These are phyloP conservation scores for Pyrrhosoma nymphula DNA, from an alignment of 2,888 invertebrate species.

Conservation along the genomic window DNA sequence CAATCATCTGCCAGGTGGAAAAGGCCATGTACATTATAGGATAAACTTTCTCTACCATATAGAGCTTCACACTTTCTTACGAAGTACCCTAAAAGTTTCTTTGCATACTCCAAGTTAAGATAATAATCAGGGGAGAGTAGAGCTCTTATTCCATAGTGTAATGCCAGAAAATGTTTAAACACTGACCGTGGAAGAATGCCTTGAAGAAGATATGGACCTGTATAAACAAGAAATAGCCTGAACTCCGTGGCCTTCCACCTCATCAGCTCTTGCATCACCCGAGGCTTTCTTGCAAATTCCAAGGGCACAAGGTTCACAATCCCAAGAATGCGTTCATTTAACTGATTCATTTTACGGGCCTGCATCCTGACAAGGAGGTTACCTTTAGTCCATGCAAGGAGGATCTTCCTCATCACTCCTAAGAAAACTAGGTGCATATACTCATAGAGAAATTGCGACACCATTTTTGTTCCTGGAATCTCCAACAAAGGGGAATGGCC, in stretches of 20 bases:
- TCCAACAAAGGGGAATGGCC: not conserved
- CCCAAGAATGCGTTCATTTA: not conserved
- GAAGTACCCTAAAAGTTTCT: too few relatives aligned
- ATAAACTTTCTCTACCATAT: too few relatives aligned
- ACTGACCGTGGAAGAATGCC: not conserved
- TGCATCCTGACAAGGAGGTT: not conserved
- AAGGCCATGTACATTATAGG: too few relatives aligned
- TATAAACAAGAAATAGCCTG: not conserved
- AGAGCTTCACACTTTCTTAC: too few relatives aligned
- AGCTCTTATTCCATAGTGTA: not conserved
- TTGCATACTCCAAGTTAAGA: not conserved
- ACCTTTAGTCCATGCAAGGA: not conserved
- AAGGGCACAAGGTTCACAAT: not conserved
- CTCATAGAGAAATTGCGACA: not conserved
- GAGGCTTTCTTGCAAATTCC: not conserved
- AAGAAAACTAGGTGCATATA: not conserved
- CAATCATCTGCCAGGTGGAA: too few relatives aligned
- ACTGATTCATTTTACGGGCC: not conserved
- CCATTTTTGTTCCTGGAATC: not conserved
- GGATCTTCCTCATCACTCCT: not conserved
- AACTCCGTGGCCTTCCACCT: not conserved
- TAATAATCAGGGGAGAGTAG: not conserved
- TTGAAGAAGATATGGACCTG: not conserved
- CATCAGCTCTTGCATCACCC: not conserved
- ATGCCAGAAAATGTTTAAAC: not conserved